Base-by-base conservation (phyloP, 2,113 vertebrate genomes). In the Baryphthengus martii region DNA sequence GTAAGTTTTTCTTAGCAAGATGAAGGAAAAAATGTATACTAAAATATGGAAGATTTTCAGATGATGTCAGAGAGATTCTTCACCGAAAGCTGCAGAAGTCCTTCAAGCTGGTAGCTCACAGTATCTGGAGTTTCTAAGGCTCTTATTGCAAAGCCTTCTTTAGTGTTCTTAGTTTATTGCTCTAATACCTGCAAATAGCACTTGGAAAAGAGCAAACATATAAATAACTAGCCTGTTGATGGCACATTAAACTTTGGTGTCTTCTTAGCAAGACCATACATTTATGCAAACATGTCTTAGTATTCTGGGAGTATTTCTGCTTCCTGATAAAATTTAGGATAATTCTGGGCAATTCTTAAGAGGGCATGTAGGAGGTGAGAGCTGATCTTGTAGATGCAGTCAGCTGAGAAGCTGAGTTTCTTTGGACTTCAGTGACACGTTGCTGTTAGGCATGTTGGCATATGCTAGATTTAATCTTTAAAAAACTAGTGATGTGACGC, bases 81-180 rank as follows among this genome's bases (percentile, higher is more conserved):
- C 45, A 28, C 31, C 45, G 58, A 56, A 93, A 68, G 53, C 21
- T 56, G 35, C 71, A 11, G 61, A 56, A 91, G 49, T 79, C 71
- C 17, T 70, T 87, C 70, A 47, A n/a, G n/a, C 47, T 81, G 35
- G 39, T 90, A 67, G 68, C 63, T 91, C 50, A 11, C 25, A 20
- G 20, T 73, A 50, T 52, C 33, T 76, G 33, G 7, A 55, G 33
- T 89, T 94, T 83, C 39, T 86, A 77, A 88, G 59, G 29, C 79
- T 90, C 72, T 95, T 90, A 76, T 2, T 87, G 67, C 77, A 95
- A 94, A 95, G 39, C 70, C 71, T 96, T 9, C 66, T 96, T 87
- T 86, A 88, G 10, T 8, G 20, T 87, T 95, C 68, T 77, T 87
- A 40, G 17, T 95, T 96, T 67, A 78, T 78, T 93, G 26, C 29